phyloP scores from a whole-genome alignment of 2,113 vertebrate genomes.

The Camelus bactrianus region DNA sequence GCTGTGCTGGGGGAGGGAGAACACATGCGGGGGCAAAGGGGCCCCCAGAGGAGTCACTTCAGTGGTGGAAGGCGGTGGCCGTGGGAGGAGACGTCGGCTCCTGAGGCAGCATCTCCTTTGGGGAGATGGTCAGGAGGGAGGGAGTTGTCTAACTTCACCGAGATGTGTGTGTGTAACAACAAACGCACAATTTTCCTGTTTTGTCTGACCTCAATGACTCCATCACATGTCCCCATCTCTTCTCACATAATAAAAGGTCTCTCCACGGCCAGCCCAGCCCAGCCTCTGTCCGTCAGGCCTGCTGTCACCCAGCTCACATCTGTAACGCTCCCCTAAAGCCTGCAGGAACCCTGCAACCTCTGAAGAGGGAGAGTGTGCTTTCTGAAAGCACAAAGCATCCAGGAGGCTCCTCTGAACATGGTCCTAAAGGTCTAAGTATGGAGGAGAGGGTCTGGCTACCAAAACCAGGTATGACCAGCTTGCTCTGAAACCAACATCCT shows the following conservation, averaged over 20 bases:
- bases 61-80: neutral
- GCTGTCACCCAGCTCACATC: neutral
- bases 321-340: neutral
- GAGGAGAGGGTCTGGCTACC: neutral
- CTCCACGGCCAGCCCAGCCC: neutral
- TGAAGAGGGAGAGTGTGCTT: neutral
- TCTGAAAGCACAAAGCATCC: neutral
- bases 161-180: neutral
- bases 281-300: neutral
- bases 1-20: neutral
- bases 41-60: accelerated
- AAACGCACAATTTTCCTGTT: neutral
- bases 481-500: neutral
- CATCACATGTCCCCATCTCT: neutral
- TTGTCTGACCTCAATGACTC: neutral
- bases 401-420: neutral
- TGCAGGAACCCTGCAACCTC: neutral
- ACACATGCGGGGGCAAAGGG: accelerated
- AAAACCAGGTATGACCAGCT: neutral
- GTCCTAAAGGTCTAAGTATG: neutral
- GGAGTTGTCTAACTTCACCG: neutral
- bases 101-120: neutral
- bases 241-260: neutral
- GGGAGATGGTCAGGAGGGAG: neutral
- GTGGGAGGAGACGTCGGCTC: accelerated